These are phyloP conservation scores for Cheilosia scutellata DNA, from an alignment of 2,888 invertebrate genomes.

Conservation along the genomic window DNA sequence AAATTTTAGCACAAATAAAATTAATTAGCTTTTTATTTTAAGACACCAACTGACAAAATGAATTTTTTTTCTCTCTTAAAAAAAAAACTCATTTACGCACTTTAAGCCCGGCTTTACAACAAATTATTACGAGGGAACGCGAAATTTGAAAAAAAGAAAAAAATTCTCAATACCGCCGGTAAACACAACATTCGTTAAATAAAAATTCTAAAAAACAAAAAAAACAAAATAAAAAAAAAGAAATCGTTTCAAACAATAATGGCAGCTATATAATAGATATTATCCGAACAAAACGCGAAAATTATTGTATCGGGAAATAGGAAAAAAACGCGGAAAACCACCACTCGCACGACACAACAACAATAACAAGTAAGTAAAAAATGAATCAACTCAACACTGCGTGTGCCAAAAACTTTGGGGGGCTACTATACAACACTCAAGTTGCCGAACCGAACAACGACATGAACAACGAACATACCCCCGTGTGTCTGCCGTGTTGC, in stretches of 20 bases:
- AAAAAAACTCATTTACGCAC: constrained; percentile 1
- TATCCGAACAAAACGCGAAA: constrained; percentile 31
- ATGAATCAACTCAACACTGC: constrained; percentile 58
- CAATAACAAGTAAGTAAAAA: constrained; percentile 49
- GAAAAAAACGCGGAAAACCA: constrained; percentile 59
- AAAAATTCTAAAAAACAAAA: neutral
- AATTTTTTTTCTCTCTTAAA: constrained; percentile 1
- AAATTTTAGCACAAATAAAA: constrained; percentile 9
- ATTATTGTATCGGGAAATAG: constrained; percentile 41
- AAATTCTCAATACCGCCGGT: constrained; percentile 26
- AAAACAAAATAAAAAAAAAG: constrained; percentile 1
- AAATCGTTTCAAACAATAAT: constrained; percentile 1
- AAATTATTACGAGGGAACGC: neutral
- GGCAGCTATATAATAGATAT: neutral
- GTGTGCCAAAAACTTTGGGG: constrained; percentile 61
- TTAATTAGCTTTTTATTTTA: neutral
- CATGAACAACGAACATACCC: constrained; percentile 50
- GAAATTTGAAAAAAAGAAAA: neutral
- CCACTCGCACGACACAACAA: constrained; percentile 60
- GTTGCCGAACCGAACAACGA: constrained; percentile 9
- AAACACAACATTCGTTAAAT: neutral
- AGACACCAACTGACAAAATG: neutral
- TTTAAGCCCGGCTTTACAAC: neutral
- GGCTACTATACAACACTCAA: constrained; percentile 35
- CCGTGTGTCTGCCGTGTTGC: constrained; percentile 52